Evolutionary conservation across 1,140 invertebrate genomes (phyloP).

Genomic region (Scaptomyza hsui): DNA sequence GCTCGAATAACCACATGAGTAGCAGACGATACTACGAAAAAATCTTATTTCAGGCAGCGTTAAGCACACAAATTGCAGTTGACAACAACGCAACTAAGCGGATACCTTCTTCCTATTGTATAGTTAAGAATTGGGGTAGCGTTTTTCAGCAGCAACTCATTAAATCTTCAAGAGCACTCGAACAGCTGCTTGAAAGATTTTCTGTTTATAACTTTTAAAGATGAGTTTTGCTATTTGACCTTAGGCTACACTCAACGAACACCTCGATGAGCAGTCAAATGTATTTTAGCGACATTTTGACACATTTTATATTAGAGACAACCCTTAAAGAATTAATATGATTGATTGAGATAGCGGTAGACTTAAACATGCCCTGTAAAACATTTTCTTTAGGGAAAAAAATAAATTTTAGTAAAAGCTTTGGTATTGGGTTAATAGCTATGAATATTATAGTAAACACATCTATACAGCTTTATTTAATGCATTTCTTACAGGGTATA

Average conservation of each 20-base stretch:
- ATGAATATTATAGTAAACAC: too few species aligned
- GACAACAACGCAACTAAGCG: slow-evolving; percentile 20
- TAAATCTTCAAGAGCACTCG: slow-evolving; percentile 62
- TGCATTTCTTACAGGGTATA: background rate
- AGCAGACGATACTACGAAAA: slow-evolving; percentile 6
- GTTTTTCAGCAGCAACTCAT: slow-evolving; percentile 47
- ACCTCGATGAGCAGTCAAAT: slow-evolving; percentile 51
- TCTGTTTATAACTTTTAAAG: slow-evolving; percentile 18
- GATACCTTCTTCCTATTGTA: slow-evolving; percentile 3
- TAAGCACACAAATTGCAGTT: slow-evolving; percentile 72
- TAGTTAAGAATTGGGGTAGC: background rate
- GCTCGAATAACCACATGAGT: slow-evolving; percentile 69
- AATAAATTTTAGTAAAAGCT: too few species aligned
- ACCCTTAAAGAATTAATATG: background rate
- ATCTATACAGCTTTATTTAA: background rate
- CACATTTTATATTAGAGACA: slow-evolving; percentile 11
- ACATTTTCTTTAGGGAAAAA: too few species aligned
- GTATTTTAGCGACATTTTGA: slow-evolving; percentile 31
- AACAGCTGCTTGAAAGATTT: slow-evolving; percentile 51
- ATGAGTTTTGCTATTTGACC: slow-evolving; percentile 32
- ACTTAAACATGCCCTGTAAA: background rate
- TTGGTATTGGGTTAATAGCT: too few species aligned
- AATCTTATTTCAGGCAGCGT: slow-evolving; percentile 76
- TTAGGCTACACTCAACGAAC: slow-evolving; percentile 63
- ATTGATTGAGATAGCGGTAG: background rate